Percentiles rank a stretch among this genome's conserved stretches.
These are phyloP conservation scores for Lathamus discolor DNA, from an alignment of 2,113 vertebrate genomes.

Conservation along the genomic window DNA sequence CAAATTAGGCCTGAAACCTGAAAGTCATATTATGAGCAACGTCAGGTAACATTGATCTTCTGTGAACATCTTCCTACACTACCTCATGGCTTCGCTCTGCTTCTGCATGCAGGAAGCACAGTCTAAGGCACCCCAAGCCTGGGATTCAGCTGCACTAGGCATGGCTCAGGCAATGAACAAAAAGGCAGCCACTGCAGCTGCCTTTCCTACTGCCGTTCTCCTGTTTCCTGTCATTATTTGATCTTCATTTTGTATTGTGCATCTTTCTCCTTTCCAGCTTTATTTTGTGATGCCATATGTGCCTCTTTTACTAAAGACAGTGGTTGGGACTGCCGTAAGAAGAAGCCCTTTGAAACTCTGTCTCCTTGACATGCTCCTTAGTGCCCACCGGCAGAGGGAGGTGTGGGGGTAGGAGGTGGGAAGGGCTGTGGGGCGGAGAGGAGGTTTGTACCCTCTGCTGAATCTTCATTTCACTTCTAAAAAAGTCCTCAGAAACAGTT, in stretches of 20 bases:
- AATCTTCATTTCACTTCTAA: neutral
- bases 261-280: neutral
- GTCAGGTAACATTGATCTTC: neutral
- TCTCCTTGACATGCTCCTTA: fast-evolving
- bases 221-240: fast-evolving
- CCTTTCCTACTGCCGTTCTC: neutral
- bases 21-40: neutral
- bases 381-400: no score
- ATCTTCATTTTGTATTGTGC: neutral
- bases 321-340: fast-evolving
- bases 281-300: fast-evolving
- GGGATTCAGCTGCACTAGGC: fast-evolving
- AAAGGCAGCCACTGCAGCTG: fast-evolving
- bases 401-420: neutral
- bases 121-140: neutral
- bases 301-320: neutral
- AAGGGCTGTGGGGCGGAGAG: neutral
- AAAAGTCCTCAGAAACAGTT: neutral
- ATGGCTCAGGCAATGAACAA: neutral
- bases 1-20: neutral
- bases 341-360: neutral
- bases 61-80: neutral
- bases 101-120: neutral
- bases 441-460: neutral
- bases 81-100: neutral